Conservation (phyloP, 2,888 invertebrate genomes). For the Agrilus cyanescens region DNA sequence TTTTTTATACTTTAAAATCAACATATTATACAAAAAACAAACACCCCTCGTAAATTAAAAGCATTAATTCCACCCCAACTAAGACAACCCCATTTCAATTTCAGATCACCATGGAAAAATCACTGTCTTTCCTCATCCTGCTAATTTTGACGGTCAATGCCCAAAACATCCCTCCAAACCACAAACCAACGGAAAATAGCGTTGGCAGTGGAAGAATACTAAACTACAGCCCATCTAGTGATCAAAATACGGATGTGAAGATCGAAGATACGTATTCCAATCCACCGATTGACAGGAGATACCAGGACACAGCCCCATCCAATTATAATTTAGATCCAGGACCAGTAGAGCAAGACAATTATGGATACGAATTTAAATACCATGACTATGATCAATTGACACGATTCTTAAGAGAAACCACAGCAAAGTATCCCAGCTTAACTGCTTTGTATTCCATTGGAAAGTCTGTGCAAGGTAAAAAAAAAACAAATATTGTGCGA, state of each 20-base stretch:
- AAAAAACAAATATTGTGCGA: background rate
- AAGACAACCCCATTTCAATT: background rate
- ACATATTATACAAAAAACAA: no score
- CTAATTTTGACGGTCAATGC: background rate
- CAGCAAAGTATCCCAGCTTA: conserved; percentile 69
- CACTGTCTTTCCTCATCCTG: background rate
- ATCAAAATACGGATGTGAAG: no score
- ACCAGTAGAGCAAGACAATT: conserved; percentile 20
- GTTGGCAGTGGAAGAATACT: no score
- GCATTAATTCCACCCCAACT: no score
- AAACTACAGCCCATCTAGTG: no score
- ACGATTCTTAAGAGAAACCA: conserved; percentile 66
- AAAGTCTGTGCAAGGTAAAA: conserved; percentile 77
- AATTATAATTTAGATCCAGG: conserved; percentile 12
- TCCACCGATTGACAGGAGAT: conserved; percentile 3
- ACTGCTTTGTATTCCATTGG: conserved; percentile 90
- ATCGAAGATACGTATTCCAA: no score
- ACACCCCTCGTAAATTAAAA: no score
- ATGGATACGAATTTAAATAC: conserved; percentile 63
- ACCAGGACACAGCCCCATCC: conserved; percentile 13
- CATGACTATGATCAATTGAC: conserved; percentile 82
- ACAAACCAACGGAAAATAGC: background rate
- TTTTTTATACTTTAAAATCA: no score
- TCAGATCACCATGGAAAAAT: conserved; percentile 2
- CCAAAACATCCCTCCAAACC: conserved; percentile 1